Base-by-base conservation (phyloP, 2,113 vertebrate genomes). In the Psilopsiagon aurifrons region DNA sequence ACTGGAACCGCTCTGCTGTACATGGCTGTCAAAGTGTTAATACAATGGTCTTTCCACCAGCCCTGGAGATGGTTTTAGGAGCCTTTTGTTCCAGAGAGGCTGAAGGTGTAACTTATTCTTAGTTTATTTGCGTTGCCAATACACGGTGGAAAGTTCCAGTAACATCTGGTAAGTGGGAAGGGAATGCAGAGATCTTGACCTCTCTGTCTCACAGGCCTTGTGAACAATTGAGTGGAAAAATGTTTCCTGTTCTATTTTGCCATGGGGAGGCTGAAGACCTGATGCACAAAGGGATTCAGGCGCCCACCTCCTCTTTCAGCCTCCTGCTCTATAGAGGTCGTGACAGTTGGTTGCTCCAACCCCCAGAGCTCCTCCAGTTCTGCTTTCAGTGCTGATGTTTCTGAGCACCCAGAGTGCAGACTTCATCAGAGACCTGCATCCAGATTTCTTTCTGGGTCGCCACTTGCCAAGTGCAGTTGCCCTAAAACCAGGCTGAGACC, bases 391-490 rank as follows among this genome's bases (percentile, higher is more conserved):
- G 27, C 83, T 35, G 67, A 8, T 35, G 85, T 86, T 86, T 92
- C 92, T 16, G 80, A 68, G 90, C 77, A 52, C 52, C 51, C 71
- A 67, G 59, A 83, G 39, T 17, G 28, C 83, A 91, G 49, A 39
- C 87, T 75, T 79, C 2, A 1, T 41, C 70, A 27, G 73, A 78
- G 79, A 89, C 54, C 64, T 88, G 78, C 1, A 0, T 78, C 90
- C 88, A n/a, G 39, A 64, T 90, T 95, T 92, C 73, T 79, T 96
- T 96, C 95, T 92, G 92, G 83, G 90, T 95, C 86, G 79, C 69
- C 43, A 75, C 77, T 92, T 84, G 62, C 83, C 35, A 88, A 90
- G 83, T 88, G 90, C 76, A 64, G 83, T 86, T 96, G 90, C 83
- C 95, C 86, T 92, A 81, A 95, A 92, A 90, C 68, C 69, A 90